Evolutionary conservation across 2,888 invertebrate species (phyloP).

Genomic region (Pegoplata infirma): DNA sequence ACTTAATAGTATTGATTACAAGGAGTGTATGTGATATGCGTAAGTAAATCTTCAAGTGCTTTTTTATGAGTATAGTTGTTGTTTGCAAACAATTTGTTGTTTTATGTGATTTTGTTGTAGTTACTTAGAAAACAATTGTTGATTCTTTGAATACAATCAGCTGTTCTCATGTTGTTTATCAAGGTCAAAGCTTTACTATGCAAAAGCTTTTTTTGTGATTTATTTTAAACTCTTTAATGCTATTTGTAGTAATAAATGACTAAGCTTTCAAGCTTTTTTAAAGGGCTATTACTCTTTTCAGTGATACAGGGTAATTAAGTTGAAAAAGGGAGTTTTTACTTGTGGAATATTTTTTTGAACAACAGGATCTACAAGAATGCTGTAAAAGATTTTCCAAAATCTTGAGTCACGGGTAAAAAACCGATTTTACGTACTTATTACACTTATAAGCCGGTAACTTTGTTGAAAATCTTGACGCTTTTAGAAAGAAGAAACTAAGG

Average conservation of each 20-base stretch:
- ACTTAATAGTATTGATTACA: background rate
- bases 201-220: background rate
- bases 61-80: background rate
- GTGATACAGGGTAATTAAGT: background rate
- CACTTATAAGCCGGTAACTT: too few relatives aligned
- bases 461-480: too few relatives aligned
- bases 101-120: background rate
- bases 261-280: conserved; percentile 2
- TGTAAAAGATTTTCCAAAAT: too few relatives aligned
- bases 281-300: background rate
- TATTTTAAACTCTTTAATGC: background rate
- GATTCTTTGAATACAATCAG: conserved; percentile 47
- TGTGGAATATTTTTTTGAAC: too few relatives aligned
- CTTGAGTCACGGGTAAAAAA: too few relatives aligned
- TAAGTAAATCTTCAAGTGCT: background rate
- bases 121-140: conserved; percentile 56
- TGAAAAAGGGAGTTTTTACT: too few relatives aligned
- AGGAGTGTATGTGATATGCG: background rate
- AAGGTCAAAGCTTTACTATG: conserved; percentile 43
- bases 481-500: too few relatives aligned
- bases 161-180: conserved; percentile 34
- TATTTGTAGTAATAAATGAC: background rate
- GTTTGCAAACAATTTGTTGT: background rate
- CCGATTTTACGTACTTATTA: too few relatives aligned
- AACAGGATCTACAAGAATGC: too few relatives aligned